Evolutionary conservation across 2,888 invertebrate species (phyloP).

Genomic region (Yponomeuta malinellus): DNA sequence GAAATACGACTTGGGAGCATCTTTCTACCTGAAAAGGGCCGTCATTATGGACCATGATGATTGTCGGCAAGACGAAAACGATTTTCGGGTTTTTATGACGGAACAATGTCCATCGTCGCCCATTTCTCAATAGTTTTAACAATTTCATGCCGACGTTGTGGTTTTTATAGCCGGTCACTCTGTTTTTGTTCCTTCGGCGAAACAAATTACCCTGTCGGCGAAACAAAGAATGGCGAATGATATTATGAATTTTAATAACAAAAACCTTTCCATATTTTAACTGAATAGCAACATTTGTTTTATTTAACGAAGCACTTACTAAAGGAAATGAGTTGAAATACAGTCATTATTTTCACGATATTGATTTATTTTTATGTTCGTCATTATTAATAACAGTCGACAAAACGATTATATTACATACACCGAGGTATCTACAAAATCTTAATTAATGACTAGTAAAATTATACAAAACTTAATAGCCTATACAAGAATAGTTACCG

Average conservation of each 20-base stretch:
- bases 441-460: constrained; percentile 71
- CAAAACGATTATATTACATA: constrained; percentile 38
- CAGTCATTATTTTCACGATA: constrained; percentile 32
- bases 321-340: not conserved
- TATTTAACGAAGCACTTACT: not conserved
- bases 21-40: constrained; percentile 69
- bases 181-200: constrained; percentile 13
- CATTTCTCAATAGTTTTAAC: constrained; percentile 53
- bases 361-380: constrained; percentile 53
- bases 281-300: constrained; percentile 1
- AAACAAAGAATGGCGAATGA: constrained; percentile 32
- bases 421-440: constrained; percentile 35
- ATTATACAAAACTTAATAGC: constrained; percentile 52
- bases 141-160: constrained; percentile 31
- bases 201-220: constrained; percentile 33
- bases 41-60: constrained; percentile 64
- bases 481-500: constrained; percentile 40
- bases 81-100: constrained; percentile 49
- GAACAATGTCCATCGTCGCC: constrained; percentile 26
- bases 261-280: constrained; percentile 19
- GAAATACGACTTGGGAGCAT: constrained; percentile 69
- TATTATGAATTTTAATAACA: constrained; percentile 23
- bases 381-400: constrained; percentile 56
- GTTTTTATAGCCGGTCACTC: constrained; percentile 16
- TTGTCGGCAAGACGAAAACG: constrained; percentile 68